Base-by-base conservation (phyloP, 1,140 invertebrate species). In the Rhagoletis pomonella region DNA sequence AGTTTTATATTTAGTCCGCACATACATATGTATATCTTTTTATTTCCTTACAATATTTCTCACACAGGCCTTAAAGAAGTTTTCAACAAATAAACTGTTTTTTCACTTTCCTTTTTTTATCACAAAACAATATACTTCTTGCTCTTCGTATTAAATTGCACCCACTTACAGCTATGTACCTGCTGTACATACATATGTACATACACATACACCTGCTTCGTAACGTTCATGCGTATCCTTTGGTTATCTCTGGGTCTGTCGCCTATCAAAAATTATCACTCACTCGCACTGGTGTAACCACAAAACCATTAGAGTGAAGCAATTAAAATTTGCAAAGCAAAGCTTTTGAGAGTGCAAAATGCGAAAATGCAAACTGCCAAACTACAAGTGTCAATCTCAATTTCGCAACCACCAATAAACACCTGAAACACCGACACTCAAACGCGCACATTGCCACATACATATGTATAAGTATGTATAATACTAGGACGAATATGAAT, bases 251-350 rank as follows among this genome's bases (percentile, higher is more conserved):
- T 14, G 3, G 64, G 64, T 39, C 64, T 55, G 5, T 55, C 50
- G 10, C 10, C 50, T 55, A 5, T 55, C 50, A 55, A 55, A 55
- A 7, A 55, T 10, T 10, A 55, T 55, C 50, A 10, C 42, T 44
- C 64, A 65, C 17, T 5, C 67, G 17, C 14, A 73, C 39, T 73
- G 67, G 14, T 2, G 44, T 42, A 73, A 12, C 67, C 67, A 10
- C 67, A 73, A 73, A 73, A 47, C 67, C 67, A 73, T 73, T 73
- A 73, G 67, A 73, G 67, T 73, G 67, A 73, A 73, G 67, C 67
- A 73, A 73, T 73, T 73, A 73, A 47, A 73, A 73, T 73, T 73
- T 73, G 67, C 67, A 73, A 69, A 73, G 67, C 67, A 73, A 73
- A 73, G 42, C 60, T 42, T 69, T 69, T 69, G 67, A 69, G 44